These are phyloP conservation scores for Papilio polytes DNA, from an alignment of 1,140 invertebrate species.

Conservation along the genomic window DNA sequence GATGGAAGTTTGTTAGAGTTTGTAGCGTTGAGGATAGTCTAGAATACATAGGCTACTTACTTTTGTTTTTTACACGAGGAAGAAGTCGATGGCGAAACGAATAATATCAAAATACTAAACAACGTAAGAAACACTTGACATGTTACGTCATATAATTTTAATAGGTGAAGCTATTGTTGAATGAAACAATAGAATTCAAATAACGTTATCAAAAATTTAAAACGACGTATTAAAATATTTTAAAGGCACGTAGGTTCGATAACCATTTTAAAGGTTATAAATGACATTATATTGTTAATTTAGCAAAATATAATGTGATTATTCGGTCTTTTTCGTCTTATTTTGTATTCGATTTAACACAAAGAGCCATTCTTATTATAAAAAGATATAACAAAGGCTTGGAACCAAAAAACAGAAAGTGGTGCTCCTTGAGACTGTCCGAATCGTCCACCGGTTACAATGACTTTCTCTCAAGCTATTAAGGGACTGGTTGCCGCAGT, in stretches of 20 bases:
- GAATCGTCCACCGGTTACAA: background rate
- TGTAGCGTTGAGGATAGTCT: too few species aligned
- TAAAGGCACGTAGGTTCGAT: background rate
- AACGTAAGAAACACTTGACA: too few species aligned
- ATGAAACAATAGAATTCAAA: conserved; percentile 2
- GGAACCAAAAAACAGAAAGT: background rate
- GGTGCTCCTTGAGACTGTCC: background rate
- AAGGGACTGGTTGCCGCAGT: background rate
- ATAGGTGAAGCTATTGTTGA: background rate
- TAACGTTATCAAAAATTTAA: background rate
- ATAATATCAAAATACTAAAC: too few species aligned
- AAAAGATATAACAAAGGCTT: background rate
- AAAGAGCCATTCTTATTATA: background rate
- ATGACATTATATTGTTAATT: background rate
- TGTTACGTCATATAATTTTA: background rate
- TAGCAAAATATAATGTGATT: too few species aligned
- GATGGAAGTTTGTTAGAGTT: too few species aligned
- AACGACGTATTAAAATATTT: background rate
- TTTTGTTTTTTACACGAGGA: too few species aligned
- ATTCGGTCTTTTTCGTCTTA: too few species aligned
- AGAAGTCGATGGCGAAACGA: too few species aligned
- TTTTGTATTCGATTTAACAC: background rate
- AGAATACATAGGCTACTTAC: too few species aligned
- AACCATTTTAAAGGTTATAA: background rate
- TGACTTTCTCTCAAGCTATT: background rate